phyloP scores from a whole-genome alignment of 2,797 vertebrate species.

The Perodicticus potto region DNA sequence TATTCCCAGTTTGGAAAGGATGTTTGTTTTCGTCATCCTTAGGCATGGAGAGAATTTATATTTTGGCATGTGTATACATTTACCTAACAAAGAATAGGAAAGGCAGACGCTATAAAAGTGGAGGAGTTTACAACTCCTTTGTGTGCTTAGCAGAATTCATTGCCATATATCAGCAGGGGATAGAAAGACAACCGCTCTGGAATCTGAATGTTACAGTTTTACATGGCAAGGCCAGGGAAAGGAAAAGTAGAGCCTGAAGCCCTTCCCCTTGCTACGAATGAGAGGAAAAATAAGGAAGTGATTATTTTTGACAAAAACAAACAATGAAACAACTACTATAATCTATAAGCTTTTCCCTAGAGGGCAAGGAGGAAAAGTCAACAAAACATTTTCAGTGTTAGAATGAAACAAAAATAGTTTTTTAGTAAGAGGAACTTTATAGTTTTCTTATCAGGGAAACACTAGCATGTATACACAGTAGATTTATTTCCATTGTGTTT shows the following conservation, averaged over 20 bases:
- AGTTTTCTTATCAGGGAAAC: slow-evolving; percentile 42
- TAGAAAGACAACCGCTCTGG: neutral
- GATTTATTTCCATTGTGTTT: slow-evolving; percentile 1
- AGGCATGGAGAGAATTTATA: neutral
- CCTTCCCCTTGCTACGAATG: neutral
- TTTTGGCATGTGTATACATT: neutral
- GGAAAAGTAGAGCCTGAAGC: neutral
- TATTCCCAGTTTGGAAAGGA: slow-evolving; percentile 75
- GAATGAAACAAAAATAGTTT: neutral
- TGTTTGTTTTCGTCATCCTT: slow-evolving; percentile 41
- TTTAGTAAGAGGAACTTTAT: neutral
- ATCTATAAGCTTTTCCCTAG: neutral
- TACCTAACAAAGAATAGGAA: slow-evolving; percentile 35
- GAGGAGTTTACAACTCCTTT: neutral
- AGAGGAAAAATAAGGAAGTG: neutral
- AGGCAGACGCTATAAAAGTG: neutral
- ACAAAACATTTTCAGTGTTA: neutral
- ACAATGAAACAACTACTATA: neutral
- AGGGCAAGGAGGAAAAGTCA: neutral
- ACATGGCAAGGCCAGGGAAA: neutral
- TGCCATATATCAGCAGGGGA: neutral
- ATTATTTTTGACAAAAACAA: slow-evolving; percentile 14
- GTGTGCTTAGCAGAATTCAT: neutral
- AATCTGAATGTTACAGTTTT: neutral
- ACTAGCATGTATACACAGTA: neutral